Conservation (phyloP, 30 jellyfish, hydroid and myxozoan species). For the Chrysaora quinquecirrha region DNA sequence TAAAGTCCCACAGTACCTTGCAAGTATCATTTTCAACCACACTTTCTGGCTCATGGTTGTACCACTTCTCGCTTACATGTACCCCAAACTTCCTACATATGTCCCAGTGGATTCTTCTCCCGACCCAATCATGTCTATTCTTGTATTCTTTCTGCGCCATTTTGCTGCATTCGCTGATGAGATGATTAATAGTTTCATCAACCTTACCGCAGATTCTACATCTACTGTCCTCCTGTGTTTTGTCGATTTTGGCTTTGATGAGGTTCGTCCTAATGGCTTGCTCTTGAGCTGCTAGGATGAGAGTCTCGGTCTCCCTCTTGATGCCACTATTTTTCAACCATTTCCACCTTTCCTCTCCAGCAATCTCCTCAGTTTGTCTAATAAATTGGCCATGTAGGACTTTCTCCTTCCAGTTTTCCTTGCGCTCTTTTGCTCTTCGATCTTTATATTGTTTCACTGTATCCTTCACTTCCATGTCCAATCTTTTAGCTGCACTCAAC, state of each 20-base stretch:
- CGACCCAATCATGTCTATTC: too few relatives aligned
- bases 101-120: too few relatives aligned
- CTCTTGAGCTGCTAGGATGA: slow-evolving; percentile 30
- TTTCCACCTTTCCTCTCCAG: not conserved
- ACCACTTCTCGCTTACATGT: too few relatives aligned
- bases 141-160: slow-evolving; percentile 11
- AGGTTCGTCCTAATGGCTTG: slow-evolving; percentile 8
- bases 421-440: not conserved
- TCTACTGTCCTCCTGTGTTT: not conserved
- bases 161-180: slow-evolving; percentile 14
- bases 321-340: slow-evolving; percentile 3
- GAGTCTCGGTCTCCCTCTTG: slow-evolving; percentile 19
- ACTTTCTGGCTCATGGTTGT: too few relatives aligned
- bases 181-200: slow-evolving; percentile 21
- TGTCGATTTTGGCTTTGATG: slow-evolving; percentile 14
- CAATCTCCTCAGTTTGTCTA: not conserved
- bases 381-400: not conserved
- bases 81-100: too few relatives aligned
- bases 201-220: slow-evolving; percentile 30
- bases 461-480: too few relatives aligned
- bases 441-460: too few relatives aligned
- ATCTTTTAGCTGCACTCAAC: too few relatives aligned
- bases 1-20: too few relatives aligned
- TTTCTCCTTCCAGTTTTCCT: not conserved
- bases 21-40: too few relatives aligned